A percentile compares a stretch with the other conserved stretches of the same genome.
Conservation (phyloP, 2,113 vertebrate species). For the Paratilapia polleni region DNA sequence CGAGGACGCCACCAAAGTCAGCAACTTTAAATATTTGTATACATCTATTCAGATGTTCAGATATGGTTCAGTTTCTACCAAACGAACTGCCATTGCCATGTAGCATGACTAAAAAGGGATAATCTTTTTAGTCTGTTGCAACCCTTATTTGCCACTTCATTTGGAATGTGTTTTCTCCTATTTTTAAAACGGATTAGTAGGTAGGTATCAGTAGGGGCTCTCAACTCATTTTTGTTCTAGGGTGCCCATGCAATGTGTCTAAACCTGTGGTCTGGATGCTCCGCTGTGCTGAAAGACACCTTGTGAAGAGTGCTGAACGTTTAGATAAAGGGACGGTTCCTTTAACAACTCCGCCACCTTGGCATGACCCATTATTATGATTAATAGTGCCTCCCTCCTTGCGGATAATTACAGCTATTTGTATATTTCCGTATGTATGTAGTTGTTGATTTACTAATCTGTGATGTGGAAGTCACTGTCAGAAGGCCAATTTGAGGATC, state of each 20-base stretch:
- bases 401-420: conserved; percentile 58
- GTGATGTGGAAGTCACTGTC: conserved; percentile 51
- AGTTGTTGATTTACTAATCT: conserved; percentile 60
- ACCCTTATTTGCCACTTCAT: background rate
- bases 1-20: background rate
- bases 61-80: background rate
- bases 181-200: background rate
- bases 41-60: too few relatives aligned
- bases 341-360: conserved; percentile 26
- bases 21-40: background rate
- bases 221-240: background rate
- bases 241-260: background rate
- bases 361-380: conserved; percentile 45
- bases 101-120: too few relatives aligned
- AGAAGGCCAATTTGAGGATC: conserved; percentile 47
- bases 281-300: conserved; percentile 16
- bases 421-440: conserved; percentile 50
- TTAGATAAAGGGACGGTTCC: conserved; percentile 19
- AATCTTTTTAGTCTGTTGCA: background rate
- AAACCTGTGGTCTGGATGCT: background rate
- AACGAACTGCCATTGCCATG: too few relatives aligned
- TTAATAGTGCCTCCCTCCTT: conserved; percentile 24
- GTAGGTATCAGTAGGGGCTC: background rate
- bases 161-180: background rate
- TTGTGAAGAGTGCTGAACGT: conserved; percentile 10